Evolutionary conservation across 1,140 invertebrate species (phyloP).

Genomic region (Octopus sinensis): DNA sequence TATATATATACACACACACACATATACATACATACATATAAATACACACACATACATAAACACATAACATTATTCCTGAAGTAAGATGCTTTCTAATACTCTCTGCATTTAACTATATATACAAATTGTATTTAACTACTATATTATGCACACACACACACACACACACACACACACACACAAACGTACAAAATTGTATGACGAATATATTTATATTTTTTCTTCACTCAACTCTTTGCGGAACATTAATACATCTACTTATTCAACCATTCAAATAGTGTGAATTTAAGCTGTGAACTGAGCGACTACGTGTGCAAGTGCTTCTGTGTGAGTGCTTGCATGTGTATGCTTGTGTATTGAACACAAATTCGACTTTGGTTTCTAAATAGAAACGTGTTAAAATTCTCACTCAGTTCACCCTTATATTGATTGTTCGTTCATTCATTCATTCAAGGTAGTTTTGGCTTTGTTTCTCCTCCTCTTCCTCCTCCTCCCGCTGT

Average conservation of each 20-base stretch:
- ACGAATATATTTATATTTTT: constrained; percentile 4
- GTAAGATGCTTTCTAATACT: constrained; percentile 26
- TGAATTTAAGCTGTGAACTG: too few species aligned
- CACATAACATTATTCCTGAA: constrained; percentile 17
- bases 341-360: not conserved
- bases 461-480: not conserved
- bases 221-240: constrained; percentile 2
- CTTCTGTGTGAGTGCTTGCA: too few species aligned
- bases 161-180: constrained; percentile 8
- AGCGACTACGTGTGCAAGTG: too few species aligned
- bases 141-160: not conserved
- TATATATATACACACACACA: too few species aligned
- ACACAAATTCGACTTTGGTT: too few species aligned
- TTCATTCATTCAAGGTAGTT: too few species aligned
- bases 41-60: too few species aligned
- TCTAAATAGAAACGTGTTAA: too few species aligned
- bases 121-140: not conserved
- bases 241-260: constrained; percentile 1
- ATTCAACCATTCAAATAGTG: not conserved
- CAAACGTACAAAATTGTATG: too few species aligned
- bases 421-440: too few species aligned
- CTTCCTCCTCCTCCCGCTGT: not conserved
- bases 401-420: too few species aligned
- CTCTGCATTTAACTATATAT: not conserved
- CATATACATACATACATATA: too few species aligned